Percentiles rank a stretch among this genome's conserved stretches.
Evolutionary conservation across 1,140 invertebrate genomes (phyloP).

Genomic region (Apis laboriosa): DNA sequence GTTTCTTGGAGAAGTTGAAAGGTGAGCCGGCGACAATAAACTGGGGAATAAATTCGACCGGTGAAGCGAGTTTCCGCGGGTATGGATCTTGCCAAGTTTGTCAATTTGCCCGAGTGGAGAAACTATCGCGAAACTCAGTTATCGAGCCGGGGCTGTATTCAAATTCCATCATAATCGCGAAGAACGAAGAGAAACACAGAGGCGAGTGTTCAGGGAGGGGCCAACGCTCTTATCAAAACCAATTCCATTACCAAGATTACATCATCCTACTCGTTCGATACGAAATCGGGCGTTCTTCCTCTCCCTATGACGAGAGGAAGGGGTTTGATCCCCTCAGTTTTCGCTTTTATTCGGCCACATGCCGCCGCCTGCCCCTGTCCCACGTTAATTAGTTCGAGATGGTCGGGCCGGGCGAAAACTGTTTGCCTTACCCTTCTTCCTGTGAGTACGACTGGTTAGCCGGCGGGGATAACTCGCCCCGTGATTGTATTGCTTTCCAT

Average conservation of each 20-base stretch:
- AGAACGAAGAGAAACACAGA: background rate
- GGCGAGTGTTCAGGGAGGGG: background rate
- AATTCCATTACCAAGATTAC: conserved; percentile 46
- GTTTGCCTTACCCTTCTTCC: conserved; percentile 71
- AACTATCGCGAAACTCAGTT: background rate
- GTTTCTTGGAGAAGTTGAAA: too few species aligned
- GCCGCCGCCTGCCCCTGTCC: conserved; percentile 57
- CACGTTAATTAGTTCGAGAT: conserved; percentile 77
- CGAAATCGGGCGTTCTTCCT: background rate
- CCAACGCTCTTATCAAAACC: conserved; percentile 16
- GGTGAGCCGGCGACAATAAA: background rate
- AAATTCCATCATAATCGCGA: background rate
- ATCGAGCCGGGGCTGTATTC: background rate
- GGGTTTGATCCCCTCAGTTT: conserved; percentile 38
- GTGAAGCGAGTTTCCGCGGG: too few species aligned
- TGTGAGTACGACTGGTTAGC: conserved; percentile 43
- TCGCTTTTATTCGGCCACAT: conserved; percentile 46
- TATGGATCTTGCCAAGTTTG: background rate
- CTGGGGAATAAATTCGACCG: background rate
- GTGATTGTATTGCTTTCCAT: conserved; percentile 70
- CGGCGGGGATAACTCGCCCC: conserved; percentile 61
- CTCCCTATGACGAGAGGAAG: conserved; percentile 11
- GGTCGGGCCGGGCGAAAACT: conserved; percentile 70
- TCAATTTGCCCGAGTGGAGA: background rate
- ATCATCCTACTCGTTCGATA: conserved; percentile 25